Base-by-base conservation (phyloP, 1,140 invertebrate genomes). In the Chironomus tepperi region DNA sequence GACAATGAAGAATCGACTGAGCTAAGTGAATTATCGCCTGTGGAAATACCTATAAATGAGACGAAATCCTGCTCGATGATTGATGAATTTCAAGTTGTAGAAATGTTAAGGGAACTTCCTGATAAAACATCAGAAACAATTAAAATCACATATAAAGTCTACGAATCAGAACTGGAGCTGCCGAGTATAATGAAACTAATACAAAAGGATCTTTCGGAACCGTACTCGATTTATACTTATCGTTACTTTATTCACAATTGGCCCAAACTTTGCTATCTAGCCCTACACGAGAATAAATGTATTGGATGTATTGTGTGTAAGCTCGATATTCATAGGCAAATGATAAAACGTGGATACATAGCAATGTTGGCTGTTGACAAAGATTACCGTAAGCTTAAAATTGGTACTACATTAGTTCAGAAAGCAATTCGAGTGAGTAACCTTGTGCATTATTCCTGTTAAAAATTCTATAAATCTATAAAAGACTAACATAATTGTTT, bases 161-260 rank as follows among this genome's bases (percentile, higher is more conserved):
- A 96, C 85, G 86, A 94, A 85, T 90, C 90, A 76, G 95, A 97
- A 86, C 80, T 90, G 76, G 94, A 97, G 86, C 96, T 98, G 93
- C 90, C 93, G 77, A 18, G 65, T 10, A 98, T 99, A 77, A 99
- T 99, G 95, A 90, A 93, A 86, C 89, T 99, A 79, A 99, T 99
- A 82, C 96, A 98, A 81, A 98, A 97, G 83, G 98, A 99, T 86
- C 87, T 99, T 77, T 98, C 97, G 76, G 98, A 99, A 89, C 98
- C 98, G 42, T 99, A 99, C 86, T 99, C 97, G 76, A 98, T 99
- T 85, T 99, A 99, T 84, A 99, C 98, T 47, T 99, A 99, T 87
- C 90, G 98, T 86, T 99, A 99, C 88, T 99, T 99, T 87, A 99
- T 99, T 83, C 96, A 99, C 83, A 99, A 99, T 84, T 99, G 98